Base-by-base conservation (phyloP, 2,797 vertebrate species). In the Poeciliopsis infans region DNA sequence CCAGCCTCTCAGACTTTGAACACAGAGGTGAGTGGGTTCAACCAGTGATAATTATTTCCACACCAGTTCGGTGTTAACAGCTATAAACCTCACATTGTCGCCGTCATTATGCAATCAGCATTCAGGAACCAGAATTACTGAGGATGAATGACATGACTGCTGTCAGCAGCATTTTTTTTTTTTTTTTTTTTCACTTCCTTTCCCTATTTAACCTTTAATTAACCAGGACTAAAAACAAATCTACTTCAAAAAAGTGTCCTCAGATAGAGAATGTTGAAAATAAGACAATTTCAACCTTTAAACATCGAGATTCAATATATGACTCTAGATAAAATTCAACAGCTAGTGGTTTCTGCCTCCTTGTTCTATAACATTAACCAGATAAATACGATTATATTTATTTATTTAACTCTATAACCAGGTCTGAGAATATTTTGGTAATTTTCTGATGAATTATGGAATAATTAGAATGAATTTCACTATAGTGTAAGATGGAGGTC, bases 1-100 rank as follows among this genome's bases (percentile, higher is more conserved):
- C 31, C 82, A 75, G 33, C 71, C 82, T 84, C 43, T 77, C 77
- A 92, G 92, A 94, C 94, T 94, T 94, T 93, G 93, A 91, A 92
- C 92, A 59, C 6, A 8, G 33, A 80, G 85, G 80, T 90, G 49
- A 91, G 25, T 25, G 41, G 73, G 89, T 88, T 87, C 82, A 87
- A 82, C 81, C 71, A 33, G 79, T 84, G 77, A 66, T 84, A 86
- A 86, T 70, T 77, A 83, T 85, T 85, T 84, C 53, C 70, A 76
- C 61, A 28, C 76, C 83, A 83, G 91, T 86, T 87, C 87, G 55
- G 47, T 4, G 64, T 45, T 33, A 79, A 79, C 51, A 81, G 66
- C 66, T 66, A 81, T 11, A 73, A 78, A 78, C 28, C 13, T 13
- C 53, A 71, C 79, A 15, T 53, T 31, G 43, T 43, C 61, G 15